Evolutionary conservation across 2,797 vertebrate genomes (phyloP).

Genomic region (Lagorchestes hirsutus): DNA sequence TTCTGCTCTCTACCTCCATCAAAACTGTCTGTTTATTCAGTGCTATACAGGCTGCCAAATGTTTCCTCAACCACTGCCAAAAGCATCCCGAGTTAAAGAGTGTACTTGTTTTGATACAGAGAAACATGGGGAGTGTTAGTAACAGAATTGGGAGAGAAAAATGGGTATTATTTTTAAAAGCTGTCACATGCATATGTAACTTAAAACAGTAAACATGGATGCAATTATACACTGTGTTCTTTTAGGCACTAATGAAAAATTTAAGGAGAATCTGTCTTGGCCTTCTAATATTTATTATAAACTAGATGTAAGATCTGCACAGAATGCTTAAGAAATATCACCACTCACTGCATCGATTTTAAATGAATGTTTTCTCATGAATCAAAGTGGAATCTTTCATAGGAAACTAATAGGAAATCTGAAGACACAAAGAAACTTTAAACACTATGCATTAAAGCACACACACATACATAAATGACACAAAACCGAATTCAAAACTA

Average conservation of each 20-base stretch:
- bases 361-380: neutral
- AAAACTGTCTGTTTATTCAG: neutral
- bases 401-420: neutral
- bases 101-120: slow-evolving; percentile 2
- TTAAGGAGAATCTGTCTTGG: neutral
- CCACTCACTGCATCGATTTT: neutral
- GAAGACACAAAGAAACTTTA: neutral
- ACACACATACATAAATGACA: neutral
- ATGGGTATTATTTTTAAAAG: neutral
- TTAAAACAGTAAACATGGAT: neutral
- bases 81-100: neutral
- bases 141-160: neutral
- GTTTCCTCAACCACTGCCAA: neutral
- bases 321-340: neutral
- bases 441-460: neutral
- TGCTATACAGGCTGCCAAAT: neutral
- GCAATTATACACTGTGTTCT: neutral
- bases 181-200: neutral
- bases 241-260: neutral
- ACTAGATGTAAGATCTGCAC: neutral
- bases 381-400: neutral
- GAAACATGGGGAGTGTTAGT: neutral
- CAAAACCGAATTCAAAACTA: neutral
- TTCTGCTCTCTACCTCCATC: neutral
- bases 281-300: neutral